These are phyloP conservation scores for Eulemur rubriventer DNA, from an alignment of 2,797 vertebrate species.

Conservation along the genomic window DNA sequence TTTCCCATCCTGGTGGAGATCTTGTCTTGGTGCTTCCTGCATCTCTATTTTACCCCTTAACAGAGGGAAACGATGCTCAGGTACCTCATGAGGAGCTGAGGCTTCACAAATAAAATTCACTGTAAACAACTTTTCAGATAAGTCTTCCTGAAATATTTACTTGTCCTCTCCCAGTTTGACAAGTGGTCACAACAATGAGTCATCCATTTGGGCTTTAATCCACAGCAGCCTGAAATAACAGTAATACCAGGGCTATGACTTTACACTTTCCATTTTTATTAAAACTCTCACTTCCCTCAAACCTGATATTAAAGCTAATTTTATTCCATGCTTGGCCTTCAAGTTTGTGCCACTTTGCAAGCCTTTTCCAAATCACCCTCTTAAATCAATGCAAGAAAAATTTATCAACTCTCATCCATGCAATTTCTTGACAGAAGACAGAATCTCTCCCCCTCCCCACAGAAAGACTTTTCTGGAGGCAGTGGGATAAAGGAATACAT, in stretches of 20 bases:
- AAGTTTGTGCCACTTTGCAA: neutral
- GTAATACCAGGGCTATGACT: neutral
- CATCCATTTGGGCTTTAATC: slow-evolving; percentile 1
- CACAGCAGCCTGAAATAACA: slow-evolving; percentile 46
- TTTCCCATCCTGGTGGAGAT: neutral
- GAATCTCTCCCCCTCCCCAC: neutral
- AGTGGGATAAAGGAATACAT: neutral
- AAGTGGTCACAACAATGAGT: slow-evolving; percentile 31
- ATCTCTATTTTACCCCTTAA: neutral
- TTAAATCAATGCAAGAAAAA: neutral
- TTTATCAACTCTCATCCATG: neutral
- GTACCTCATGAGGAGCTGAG: neutral
- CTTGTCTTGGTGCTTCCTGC: neutral
- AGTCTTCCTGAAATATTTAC: neutral
- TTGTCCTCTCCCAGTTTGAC: neutral
- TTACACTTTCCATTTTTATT: slow-evolving; percentile 24
- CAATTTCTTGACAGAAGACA: neutral
- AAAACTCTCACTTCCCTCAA: slow-evolving; percentile 4
- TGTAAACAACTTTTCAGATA: neutral
- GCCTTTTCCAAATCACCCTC: neutral
- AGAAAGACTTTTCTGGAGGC: neutral
- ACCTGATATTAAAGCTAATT: neutral
- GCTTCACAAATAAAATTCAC: neutral
- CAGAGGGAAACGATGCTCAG: neutral
- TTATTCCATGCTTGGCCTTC: neutral